A percentile compares a stretch with the other conserved stretches of the same genome.
Evolutionary conservation across 1,140 invertebrate genomes (phyloP).

Genomic region (Penaeus vannamei): DNA sequence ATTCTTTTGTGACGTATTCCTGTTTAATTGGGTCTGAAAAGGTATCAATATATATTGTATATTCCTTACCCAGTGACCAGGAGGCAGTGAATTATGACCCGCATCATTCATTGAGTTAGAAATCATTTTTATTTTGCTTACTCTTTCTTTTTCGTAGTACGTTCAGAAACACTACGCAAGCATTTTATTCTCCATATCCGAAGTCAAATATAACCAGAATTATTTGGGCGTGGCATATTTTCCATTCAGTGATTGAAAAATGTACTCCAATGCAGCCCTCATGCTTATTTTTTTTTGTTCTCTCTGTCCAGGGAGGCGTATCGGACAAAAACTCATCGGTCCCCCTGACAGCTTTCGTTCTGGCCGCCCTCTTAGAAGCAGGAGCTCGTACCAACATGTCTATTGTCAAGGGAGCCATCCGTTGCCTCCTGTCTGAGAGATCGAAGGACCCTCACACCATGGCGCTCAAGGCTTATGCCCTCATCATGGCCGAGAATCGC

Average conservation of each 20-base stretch:
- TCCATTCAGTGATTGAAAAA: background rate
- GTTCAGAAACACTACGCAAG: too few relatives aligned
- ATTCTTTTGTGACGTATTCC: too few relatives aligned
- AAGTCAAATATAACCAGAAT: too few relatives aligned
- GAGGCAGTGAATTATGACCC: too few relatives aligned
- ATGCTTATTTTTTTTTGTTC: background rate
- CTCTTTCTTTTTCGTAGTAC: too few relatives aligned
- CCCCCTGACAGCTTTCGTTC: constrained; percentile 43
- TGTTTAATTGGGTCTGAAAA: too few relatives aligned
- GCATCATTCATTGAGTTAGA: too few relatives aligned
- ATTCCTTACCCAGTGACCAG: too few relatives aligned
- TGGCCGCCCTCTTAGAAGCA: constrained; percentile 36
- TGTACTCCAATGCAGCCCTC: background rate
- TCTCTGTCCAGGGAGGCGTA: background rate
- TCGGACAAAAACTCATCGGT: constrained; percentile 72
- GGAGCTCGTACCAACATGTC: constrained; percentile 38
- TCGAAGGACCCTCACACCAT: constrained; percentile 18
- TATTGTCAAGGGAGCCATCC: background rate
- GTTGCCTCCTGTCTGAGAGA: background rate
- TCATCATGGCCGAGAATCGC: constrained; percentile 82
- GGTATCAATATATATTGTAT: too few relatives aligned
- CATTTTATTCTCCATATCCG: too few relatives aligned
- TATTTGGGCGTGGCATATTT: too few relatives aligned
- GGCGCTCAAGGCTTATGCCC: constrained; percentile 61
- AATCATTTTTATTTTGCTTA: too few relatives aligned